Evolutionary conservation across 2,113 vertebrate genomes (phyloP).

Genomic region (Calypte anna): DNA sequence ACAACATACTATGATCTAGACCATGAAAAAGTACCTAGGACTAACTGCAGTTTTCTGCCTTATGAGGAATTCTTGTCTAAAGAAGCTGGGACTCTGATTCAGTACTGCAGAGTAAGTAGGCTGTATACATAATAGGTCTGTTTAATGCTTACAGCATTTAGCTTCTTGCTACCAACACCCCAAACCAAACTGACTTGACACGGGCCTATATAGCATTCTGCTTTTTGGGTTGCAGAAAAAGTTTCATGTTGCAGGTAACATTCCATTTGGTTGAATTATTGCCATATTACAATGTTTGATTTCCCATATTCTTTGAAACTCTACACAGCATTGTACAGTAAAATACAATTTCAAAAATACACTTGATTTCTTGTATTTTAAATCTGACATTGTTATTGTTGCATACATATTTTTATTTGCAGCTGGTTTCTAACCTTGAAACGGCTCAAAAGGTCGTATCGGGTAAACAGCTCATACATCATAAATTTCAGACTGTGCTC

Average conservation of each 20-base stretch:
- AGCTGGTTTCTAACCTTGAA: constrained; percentile 88
- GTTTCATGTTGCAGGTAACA: neutral
- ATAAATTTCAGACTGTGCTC: constrained; percentile 98
- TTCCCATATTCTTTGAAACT: neutral
- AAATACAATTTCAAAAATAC: neutral
- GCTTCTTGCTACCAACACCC: neutral
- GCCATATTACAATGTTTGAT: neutral
- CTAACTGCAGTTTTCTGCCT: neutral
- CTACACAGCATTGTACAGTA: neutral
- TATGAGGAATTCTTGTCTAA: neutral
- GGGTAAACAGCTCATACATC: constrained; percentile 96
- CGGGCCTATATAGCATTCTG: neutral
- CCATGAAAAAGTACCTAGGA: neutral
- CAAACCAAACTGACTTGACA: neutral
- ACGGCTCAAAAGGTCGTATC: constrained; percentile 97
- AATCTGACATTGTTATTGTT: neutral
- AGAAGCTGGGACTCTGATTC: neutral
- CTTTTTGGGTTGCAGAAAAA: neutral
- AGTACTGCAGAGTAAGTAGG: neutral
- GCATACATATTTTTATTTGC: neutral
- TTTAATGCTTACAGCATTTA: neutral
- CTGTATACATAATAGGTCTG: neutral
- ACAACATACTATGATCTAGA: neutral
- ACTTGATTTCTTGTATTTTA: neutral
- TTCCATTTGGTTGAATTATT: neutral